A percentile compares a stretch with the other conserved stretches of the same genome.
These are phyloP conservation scores for Furcula furcula DNA, from an alignment of 2,888 invertebrate genomes.

Conservation along the genomic window DNA sequence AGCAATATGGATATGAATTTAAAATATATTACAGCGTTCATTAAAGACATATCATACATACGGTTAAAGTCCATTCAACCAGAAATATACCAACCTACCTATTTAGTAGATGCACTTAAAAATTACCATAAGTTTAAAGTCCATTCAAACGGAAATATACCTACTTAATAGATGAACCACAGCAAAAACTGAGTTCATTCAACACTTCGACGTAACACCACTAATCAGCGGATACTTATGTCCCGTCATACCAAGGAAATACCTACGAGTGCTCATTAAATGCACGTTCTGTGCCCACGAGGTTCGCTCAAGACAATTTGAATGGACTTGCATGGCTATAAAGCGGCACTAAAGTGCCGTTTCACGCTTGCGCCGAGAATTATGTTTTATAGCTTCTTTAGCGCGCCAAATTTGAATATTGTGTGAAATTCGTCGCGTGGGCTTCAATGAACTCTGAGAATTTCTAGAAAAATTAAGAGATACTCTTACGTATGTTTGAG, in stretches of 20 bases:
- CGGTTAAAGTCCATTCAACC: too few species aligned
- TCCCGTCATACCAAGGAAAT: conserved; percentile 31
- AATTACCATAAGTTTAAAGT: too few species aligned
- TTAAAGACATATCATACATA: too few species aligned
- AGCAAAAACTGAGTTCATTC: too few species aligned
- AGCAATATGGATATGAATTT: too few species aligned
- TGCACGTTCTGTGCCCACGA: conserved; percentile 22
- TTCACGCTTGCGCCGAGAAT: conserved; percentile 53
- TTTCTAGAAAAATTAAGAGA: too few species aligned
- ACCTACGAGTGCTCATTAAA: conserved; percentile 40
- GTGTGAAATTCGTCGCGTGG: conserved; percentile 34
- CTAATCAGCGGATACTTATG: conserved; percentile 34
- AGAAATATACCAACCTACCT: too few species aligned
- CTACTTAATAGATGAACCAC: too few species aligned
- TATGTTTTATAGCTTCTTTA: conserved; percentile 57
- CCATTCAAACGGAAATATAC: too few species aligned
- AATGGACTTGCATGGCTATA: conserved; percentile 37
- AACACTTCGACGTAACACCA: conserved; percentile 15
- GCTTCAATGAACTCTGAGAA: conserved; percentile 37
- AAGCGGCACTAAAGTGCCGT: conserved; percentile 45
- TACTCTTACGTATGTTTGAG: too few species aligned
- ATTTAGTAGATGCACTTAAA: too few species aligned
- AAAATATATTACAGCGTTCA: too few species aligned
- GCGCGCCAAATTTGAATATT: conserved; percentile 55
- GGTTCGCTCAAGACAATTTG: conserved; percentile 39